Base-by-base conservation (phyloP, 2,797 vertebrate species). In the Cyprinella venusta region DNA sequence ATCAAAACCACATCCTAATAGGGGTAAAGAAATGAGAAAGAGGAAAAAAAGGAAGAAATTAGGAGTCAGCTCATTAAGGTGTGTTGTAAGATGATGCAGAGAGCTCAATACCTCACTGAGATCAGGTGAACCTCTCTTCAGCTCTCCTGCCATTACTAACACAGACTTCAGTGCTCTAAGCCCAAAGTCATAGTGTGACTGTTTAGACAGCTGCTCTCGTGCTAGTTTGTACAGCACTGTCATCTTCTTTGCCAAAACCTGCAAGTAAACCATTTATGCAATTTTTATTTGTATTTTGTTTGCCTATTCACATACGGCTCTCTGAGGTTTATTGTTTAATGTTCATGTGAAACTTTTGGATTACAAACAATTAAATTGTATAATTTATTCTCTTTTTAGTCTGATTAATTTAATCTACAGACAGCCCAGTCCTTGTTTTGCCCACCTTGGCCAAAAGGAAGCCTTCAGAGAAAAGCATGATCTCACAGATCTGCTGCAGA, bases 401-500 rank as follows among this genome's bases (percentile, higher is more conserved):
- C 16, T 72, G 18, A 33, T 52, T 2, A 8, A 33, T 72, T 72
- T 33, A 19, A 71, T 71, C 69, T 71, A 12, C 45, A 19, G 8
- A 79, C 30, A 52, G 30, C 30, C 19, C 30, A 52, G 45, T n/a
- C 18, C 48, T 54, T 30, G 48, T 67, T 65, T 64, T 42, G 45
- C 80, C 90, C 90, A 97, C 98, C 95, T 98, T 99, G 85, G 98
- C 98, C 91, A 93, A 67, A 30, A 98, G 94, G 88, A 99, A 99
- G 7, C 98, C 98, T 89, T 99, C 97, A 1, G 98, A 99, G 93
- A 99, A 99, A 6, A 99, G 95, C 97, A 99, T 99, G 86, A 99
- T 99, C 93, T 99, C 98, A 82, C 98, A 99, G 86, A 99, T 99
- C 92, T 97, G 97, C 93, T 99, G 97, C 82, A 99, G 92, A 86